Evolutionary conservation across 2,888 invertebrate species (phyloP), one percentile per base, ranked within the genome.

Genomic region (Gandaritis pyraliata): DNA sequence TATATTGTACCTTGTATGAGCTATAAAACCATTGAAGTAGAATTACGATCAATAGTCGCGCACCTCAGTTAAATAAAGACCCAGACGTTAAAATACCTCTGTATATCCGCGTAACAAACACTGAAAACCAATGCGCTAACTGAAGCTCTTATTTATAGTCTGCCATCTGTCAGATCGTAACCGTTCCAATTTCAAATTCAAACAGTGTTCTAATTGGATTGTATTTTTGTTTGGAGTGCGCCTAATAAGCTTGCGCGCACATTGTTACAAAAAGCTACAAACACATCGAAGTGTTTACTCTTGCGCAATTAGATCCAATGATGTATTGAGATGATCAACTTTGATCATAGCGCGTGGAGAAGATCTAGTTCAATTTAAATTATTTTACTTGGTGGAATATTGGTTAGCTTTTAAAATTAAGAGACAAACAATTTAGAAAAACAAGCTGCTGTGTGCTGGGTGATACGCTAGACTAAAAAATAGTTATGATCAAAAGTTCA

Each of bases 301-400:
- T 85, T 87, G 87, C 83, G 86, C 89, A 90, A 90, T 91, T 88
- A 90, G 87, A 88, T 81, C 82, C 82, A 90, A 89, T 90, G 89
- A 90, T 88, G 86, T 90, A 87, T 86, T 77, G 82, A 78, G 83
- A 78, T 73, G 70, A 56, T 64, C 58, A 58, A 47, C 56, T 59
- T 64, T 64, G 56, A 59, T 45, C 52, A 49, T 11, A 56, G 52
- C 18, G 48, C 12, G n/a, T 13, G 13, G 10, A 30, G 45, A 70
- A 71, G 71, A 57, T 61, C 11, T 64, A 71, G 72, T 73, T 70
- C 36, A 46, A 30, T 62, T 57, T 50, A 23, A 23, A 39, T 3
- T 12, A 48, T 48, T 18, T 1, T 8, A 18, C 5, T 10, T 7
- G n/a, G 1, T 4, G n/a, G 29, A 23, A 23, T 23, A 23, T 0